phyloP scores from a whole-genome alignment of 2,888 invertebrate genomes.

The Aphodius sticticus region DNA sequence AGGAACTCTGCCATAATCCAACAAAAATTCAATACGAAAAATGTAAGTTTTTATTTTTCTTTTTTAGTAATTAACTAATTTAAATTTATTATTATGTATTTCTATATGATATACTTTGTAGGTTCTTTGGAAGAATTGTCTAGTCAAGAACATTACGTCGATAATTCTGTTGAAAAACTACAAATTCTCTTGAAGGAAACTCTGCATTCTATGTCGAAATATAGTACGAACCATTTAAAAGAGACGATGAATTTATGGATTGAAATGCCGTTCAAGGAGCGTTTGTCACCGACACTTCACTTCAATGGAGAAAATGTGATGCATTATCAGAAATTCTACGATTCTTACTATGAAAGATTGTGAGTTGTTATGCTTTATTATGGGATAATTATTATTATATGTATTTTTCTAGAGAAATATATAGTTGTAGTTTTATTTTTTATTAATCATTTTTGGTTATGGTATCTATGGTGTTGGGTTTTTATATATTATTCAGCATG shows the following conservation, averaged over 20 bases:
- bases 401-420: too few species aligned
- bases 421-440: too few species aligned
- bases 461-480: too few species aligned
- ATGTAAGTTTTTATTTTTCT: conserved; percentile 15
- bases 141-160: conserved; percentile 30
- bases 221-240: neutral
- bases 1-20: conserved; percentile 9
- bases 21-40: conserved; percentile 14
- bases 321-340: conserved; percentile 38
- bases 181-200: neutral
- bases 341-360: conserved; percentile 31
- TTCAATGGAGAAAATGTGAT: conserved; percentile 33
- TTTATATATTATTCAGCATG: too few species aligned
- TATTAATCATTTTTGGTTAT: too few species aligned
- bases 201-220: neutral
- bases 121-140: conserved; percentile 27
- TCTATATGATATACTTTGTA: too few species aligned
- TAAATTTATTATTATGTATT: too few species aligned
- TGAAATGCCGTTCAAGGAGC: conserved; percentile 35
- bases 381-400: too few species aligned
- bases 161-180: conserved; percentile 28
- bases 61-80: too few species aligned
- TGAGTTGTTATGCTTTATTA: neutral
- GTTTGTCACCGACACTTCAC: conserved; percentile 27
- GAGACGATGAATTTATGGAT: conserved; percentile 33